Base-by-base conservation (phyloP, 2,113 vertebrate genomes). In the Merops nubicus region DNA sequence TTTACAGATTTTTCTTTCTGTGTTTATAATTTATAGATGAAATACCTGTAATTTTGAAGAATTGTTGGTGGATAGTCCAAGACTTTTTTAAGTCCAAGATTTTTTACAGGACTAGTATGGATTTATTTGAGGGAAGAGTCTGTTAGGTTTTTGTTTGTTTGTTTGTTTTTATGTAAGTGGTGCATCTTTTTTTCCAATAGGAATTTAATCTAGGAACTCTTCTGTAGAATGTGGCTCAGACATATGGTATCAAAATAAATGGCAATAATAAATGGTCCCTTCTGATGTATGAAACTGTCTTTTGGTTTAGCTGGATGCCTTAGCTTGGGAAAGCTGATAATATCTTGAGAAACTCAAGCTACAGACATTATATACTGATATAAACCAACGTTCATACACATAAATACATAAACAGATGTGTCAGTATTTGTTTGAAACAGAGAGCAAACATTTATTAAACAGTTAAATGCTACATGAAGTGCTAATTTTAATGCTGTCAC, bases 211-310 rank as follows among this genome's bases (percentile, higher is more conserved):
- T 31, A 36, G 40, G 14, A 60, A 74, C 14, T 43, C 8, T 7
- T 47, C 31, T 63, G 6, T 45, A 25, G 3, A 6, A 0, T 48
- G 45, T n/a, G 12, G 28, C 43, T 53, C 36, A 88, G 18, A 78
- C 0, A 2, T 42, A 48, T 0, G 1, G 0, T 51, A 22, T 79
- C 16, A 82, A 60, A 73, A 47, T 43, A 74, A 65, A 74, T 57
- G 13, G 53, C 29, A 8, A 19, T 6, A 67, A 36, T 40, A 77
- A 54, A 29, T 43, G 12, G 12, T 43, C 9, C 28, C 3, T 88
- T 92, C 9, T 38, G 15, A 45, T 47, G 1, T 10, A 45, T 36
- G n/a, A 77, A 84, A 65, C 2, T 26, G 17, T 31, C 6, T 54
- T 82, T 59, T 76, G 33, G 51, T 76, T 84, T 38, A 57, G 3